Evolutionary conservation across 2,113 vertebrate genomes (phyloP), one percentile per base, ranked within the genome.

Genomic region (Pseudorasbora parva): DNA sequence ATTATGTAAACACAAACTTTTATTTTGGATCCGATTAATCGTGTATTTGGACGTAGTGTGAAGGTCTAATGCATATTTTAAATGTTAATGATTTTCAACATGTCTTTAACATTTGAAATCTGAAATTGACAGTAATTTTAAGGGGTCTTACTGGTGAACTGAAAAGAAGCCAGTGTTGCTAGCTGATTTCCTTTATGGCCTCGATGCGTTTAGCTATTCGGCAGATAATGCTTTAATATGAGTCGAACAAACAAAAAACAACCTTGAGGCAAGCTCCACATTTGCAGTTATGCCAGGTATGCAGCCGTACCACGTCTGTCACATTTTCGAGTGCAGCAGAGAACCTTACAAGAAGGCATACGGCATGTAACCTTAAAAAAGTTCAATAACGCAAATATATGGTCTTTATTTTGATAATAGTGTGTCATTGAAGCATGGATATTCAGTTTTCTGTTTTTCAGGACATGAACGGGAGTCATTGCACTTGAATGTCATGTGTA

Each of bases 231-330:
- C 23, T 79, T 79, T 47, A 54, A 69, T 56, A 49, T 69, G 30
- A 81, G 37, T 27, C 37, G 3, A 43, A 72, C 14, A 47, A 80
- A 62, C 57, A 37, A 82, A 68, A 86, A 77, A 56, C 5, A 15
- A 51, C 76, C 21, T 76, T 79, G 81, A 75, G 37, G 66, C 41
- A 45, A 79, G 27, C 10, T 66, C 33, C 17, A 27, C n/a, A 68
- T 51, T 25, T 72, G 47, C 47, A 86, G 41, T 76, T 80, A 83
- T 81, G 45, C 60, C 37, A 69, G 82, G 82, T 56, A 84, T 81
- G 47, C 49, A 66, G 59, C 19, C 33, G 15, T 80, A 54, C 54
- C 37, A 25, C 8, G 41, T 27, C 77, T 64, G 41, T 62, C 76
- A 62, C 37, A 47, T 62, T 14, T n/a, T 64, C 43, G 8, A 79